Base-by-base conservation (phyloP, 2,888 invertebrate genomes). In the Lithophane leautieri region DNA sequence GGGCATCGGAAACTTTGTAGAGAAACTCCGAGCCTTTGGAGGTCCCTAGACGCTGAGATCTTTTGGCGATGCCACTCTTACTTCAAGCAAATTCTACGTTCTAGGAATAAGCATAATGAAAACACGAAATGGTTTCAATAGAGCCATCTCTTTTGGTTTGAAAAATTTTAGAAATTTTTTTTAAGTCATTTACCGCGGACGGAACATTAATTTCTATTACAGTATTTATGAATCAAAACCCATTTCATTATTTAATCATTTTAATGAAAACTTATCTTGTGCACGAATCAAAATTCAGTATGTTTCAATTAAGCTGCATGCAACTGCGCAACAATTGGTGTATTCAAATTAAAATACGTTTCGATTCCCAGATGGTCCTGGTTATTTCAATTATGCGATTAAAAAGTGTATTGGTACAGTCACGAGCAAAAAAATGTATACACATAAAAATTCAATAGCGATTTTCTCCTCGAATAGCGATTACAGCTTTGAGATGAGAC, bases 231-330 rank as follows among this genome's bases (percentile, higher is more conserved):
- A 47, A 70, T 63, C 1, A 66, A 52, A 54, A 56, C 22, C 28
- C 22, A 50, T 65, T 56, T 44, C 22, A 63, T 83, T 82, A 81
- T 66, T 76, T 58, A 70, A 83, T 72, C 54, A 69, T 82, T 83
- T 76, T 68, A 85, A 84, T 85, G 76, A 71, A 82, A 83, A 68
- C 69, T 72, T 71, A 70, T 65, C 34, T 72, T 72, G 62, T 78
- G 40, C 28, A 69, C 19, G 19, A 84, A 83, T 66, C 62, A 67
- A 78, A 78, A 81, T 76, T 54, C n/a, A 67, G 61, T 66, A 58
- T n/a, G 25, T 76, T 82, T 82, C 75, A 86, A 77, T 79, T 80
- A 81, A 68, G 52, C 76, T 75, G 65, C 65, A 78, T 69, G 72
- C 70, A 78, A 75, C 56, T 74, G 34, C 62, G 71, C 68, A 69